A percentile compares a stretch with the other conserved stretches of the same genome.
phyloP scores from a whole-genome alignment of 2,797 vertebrate species.

The Sebastes glaucus region DNA sequence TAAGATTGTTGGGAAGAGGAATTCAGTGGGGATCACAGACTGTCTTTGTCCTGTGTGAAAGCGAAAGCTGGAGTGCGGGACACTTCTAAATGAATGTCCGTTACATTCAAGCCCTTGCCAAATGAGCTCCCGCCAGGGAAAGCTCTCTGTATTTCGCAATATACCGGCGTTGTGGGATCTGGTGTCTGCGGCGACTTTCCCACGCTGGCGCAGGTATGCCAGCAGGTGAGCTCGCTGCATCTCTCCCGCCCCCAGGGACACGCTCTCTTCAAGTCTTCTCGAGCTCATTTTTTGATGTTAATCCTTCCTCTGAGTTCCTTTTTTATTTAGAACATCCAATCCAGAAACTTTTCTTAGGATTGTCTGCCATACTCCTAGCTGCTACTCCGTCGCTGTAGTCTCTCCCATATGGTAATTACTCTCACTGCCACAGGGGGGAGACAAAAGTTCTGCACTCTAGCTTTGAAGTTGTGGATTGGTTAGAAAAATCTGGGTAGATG shows the following conservation, averaged over 20 bases:
- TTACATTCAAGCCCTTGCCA: background rate
- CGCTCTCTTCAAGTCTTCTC: background rate
- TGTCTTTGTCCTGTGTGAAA: conserved; percentile 55
- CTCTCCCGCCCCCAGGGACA: background rate
- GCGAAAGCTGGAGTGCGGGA: background rate
- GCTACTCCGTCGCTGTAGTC: background rate
- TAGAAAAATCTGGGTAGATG: conserved; percentile 5
- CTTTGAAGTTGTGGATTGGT: conserved; percentile 10
- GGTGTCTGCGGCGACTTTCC: background rate
- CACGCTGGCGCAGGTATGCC: background rate
- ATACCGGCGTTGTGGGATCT: background rate
- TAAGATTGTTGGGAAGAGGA: conserved; percentile 27
- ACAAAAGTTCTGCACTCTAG: background rate
- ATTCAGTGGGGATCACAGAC: conserved; percentile 27
- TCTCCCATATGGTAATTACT: background rate
- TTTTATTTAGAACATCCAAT: background rate
- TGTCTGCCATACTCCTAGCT: background rate
- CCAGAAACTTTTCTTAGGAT: background rate
- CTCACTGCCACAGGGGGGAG: background rate
- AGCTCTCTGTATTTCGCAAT: background rate
- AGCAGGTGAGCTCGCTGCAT: background rate
- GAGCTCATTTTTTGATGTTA: rapidly evolving
- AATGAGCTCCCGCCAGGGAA: background rate
- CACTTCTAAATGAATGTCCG: background rate
- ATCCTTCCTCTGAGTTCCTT: background rate